phyloP scores from a whole-genome alignment of 2,888 invertebrate species.

The Lasioglossum leucozonium region DNA sequence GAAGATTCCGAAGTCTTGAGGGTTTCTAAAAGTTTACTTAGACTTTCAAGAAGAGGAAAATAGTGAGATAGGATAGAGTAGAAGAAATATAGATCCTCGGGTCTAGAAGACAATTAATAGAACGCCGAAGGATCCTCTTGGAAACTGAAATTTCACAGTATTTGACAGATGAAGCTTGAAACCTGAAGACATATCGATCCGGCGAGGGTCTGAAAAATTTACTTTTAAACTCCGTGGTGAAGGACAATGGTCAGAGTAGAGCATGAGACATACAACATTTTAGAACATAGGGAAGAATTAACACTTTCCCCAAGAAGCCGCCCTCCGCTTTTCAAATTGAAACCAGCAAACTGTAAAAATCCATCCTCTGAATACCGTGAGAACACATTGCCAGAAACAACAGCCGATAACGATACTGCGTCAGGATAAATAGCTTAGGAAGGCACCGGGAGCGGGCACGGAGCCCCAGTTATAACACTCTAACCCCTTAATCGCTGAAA shows the following conservation, averaged over 20 bases:
- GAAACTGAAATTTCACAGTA: background rate
- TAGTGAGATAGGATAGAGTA: background rate
- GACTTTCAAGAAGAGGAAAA: background rate
- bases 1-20: background rate
- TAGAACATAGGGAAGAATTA: background rate
- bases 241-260: background rate
- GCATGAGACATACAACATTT: background rate
- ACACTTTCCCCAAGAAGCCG: no score
- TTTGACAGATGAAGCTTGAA: background rate
- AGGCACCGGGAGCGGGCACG: background rate
- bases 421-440: background rate
- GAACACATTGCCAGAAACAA: background rate
- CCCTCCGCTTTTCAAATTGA: no score
- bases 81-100: background rate
- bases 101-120: background rate
- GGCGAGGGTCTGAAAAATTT: background rate
- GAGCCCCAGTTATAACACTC: background rate
- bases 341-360: no score
- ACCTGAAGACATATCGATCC: background rate
- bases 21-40: constrained; percentile 5
- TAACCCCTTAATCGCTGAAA: constrained; percentile 39
- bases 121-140: background rate
- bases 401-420: background rate
- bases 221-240: background rate
- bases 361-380: background rate